phyloP scores from a whole-genome alignment of 2,113 vertebrate species.

The Strix aluco region DNA sequence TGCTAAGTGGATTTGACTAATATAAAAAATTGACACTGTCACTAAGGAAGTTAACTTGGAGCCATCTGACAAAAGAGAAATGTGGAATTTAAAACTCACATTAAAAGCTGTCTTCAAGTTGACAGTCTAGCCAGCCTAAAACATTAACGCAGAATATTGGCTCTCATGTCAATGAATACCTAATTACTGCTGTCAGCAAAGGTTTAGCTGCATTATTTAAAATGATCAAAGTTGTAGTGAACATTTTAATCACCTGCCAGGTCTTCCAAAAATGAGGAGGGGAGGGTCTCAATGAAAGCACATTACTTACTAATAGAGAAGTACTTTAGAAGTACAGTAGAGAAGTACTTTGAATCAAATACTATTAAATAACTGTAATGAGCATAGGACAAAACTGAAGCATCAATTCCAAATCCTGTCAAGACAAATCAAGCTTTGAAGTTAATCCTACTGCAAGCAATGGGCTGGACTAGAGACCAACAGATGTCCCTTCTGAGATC shows the following conservation, averaged over 20 bases:
- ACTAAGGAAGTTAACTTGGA: not conserved
- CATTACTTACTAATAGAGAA: not conserved
- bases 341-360: not conserved
- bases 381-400: not conserved
- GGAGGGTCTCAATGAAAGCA: not conserved
- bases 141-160: not conserved
- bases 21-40: not conserved
- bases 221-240: not conserved
- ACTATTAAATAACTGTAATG: not conserved
- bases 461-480: not conserved
- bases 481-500: not conserved
- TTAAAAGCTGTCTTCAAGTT: conserved; percentile 14
- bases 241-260: conserved; percentile 21
- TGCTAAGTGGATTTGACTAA: not conserved
- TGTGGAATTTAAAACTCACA: not conserved
- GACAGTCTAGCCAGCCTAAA: not conserved
- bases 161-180: conserved; percentile 7
- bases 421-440: not conserved
- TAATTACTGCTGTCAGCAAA: conserved; percentile 25
- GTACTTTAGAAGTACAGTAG: not conserved
- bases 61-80: not conserved
- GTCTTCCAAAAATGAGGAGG: not conserved
- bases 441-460: not conserved
- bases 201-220: not conserved
- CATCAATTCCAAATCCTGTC: not conserved